Evolutionary conservation across 1,140 invertebrate genomes (phyloP), one percentile per base, ranked within the genome.

Genomic region (Lutraria rhynchaena): DNA sequence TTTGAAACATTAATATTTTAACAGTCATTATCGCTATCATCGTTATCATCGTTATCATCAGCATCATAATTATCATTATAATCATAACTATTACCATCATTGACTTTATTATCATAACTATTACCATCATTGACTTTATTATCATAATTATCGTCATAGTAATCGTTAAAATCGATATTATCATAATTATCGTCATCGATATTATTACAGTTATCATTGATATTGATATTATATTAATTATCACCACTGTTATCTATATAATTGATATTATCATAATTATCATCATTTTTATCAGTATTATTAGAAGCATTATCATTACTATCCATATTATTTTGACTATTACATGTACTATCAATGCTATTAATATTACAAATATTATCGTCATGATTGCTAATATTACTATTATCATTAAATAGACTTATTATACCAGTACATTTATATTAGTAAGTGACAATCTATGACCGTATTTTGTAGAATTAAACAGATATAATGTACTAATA

Each of bases 171-270:
- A 55, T 55, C 24, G n/a, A n/a, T n/a, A n/a, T 55, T 55, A n/a
- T 55, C 24, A 55, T 55, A 7, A 55, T n/a, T 55, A n/a, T 55
- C 24, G 24, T 55, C 24, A n/a, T 55, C 24, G 24, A n/a, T n/a
- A 55, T n/a, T 55, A n/a, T 55, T 55, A 55, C 24, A n/a, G n/a
- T 55, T 55, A 55, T 55, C n/a, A 55, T n/a, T 55, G n/a, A n/a
- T 55, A 55, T 55, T 55, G n/a, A 7, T 55, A 55, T 55, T n/a
- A 55, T 24, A n/a, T 9, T 55, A n/a, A 55, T 55, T n/a, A n/a
- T 55, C 24, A 55, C 24, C n/a, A 55, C 7, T n/a, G n/a, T n/a
- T 55, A 55, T 55, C 24, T 11, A 7, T 9, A 55, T n/a, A 11
- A 55, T 55, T 55, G n/a, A n/a, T 55, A 55, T 55, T 55, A n/a